Evolutionary conservation across 2,888 invertebrate genomes (phyloP).

Genomic region (Caenorhabditis virilis): DNA sequence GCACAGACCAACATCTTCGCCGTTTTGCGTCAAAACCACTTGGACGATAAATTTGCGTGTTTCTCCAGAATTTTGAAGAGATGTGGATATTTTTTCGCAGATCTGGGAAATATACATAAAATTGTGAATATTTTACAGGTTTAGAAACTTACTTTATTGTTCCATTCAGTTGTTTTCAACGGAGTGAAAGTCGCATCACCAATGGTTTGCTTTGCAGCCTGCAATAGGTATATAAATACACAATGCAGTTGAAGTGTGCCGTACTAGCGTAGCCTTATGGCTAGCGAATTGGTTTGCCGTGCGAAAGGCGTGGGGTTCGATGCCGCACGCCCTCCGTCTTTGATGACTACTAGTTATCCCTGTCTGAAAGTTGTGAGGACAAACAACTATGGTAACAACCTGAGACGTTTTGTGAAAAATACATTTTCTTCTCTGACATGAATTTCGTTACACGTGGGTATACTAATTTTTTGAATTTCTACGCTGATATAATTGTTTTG

Average conservation of each 20-base stretch:
- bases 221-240: too few relatives aligned
- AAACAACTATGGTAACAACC: conserved; percentile 42
- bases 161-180: conserved; percentile 18
- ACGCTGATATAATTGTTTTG: too few relatives aligned
- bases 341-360: conserved; percentile 44
- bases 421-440: too few relatives aligned
- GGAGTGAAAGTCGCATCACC: conserved; percentile 12
- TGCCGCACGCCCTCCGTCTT: conserved; percentile 9
- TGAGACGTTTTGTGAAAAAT: conserved; percentile 31
- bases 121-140: not conserved
- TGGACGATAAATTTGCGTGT: conserved; percentile 22
- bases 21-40: conserved; percentile 6
- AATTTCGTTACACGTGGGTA: too few relatives aligned
- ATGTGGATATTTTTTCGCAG: conserved; percentile 5
- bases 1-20: conserved; percentile 8
- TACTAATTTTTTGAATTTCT: too few relatives aligned
- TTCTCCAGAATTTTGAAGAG: conserved; percentile 1
- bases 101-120: conserved; percentile 4
- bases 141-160: conserved; percentile 2
- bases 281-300: conserved; percentile 13
- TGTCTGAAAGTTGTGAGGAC: conserved; percentile 41
- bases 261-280: not conserved
- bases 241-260: not conserved
- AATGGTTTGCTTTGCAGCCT: conserved; percentile 6
- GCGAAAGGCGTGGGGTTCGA: conserved; percentile 16